Percentiles rank a stretch among this genome's conserved stretches.
These are phyloP conservation scores for Timema cristinae DNA, from an alignment of 2,888 invertebrate genomes.

Conservation along the genomic window DNA sequence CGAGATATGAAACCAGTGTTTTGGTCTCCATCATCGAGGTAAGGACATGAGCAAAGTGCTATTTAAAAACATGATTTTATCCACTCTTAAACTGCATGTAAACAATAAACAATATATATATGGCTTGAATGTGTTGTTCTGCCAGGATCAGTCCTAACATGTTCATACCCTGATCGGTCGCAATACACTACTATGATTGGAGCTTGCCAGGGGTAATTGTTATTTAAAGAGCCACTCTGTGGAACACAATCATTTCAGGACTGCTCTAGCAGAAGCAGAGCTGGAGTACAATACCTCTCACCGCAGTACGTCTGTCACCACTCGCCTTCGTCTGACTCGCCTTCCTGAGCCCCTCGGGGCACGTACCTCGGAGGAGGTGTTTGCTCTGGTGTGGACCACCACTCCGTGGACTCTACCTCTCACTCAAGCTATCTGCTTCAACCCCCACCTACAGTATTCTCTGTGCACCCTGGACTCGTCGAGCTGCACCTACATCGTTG, in stretches of 20 bases:
- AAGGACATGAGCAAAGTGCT: conserved; percentile 32
- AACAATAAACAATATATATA: too few species aligned
- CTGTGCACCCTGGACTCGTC: conserved; percentile 50
- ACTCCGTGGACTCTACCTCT: conserved; percentile 97
- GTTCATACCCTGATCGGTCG: too few species aligned
- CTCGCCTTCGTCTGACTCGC: conserved; percentile 55
- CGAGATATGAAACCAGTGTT: conserved; percentile 89
- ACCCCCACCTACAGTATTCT: conserved; percentile 60
- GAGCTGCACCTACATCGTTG: conserved; percentile 57
- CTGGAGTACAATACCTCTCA: conserved; percentile 86
- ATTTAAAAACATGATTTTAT: too few species aligned
- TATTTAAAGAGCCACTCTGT: neutral
- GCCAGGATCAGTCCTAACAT: too few species aligned
- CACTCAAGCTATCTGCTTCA: conserved; percentile 81
- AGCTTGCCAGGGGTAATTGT: neutral
- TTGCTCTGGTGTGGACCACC: conserved; percentile 93
- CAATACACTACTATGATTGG: too few species aligned
- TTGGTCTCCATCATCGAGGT: conserved; percentile 95
- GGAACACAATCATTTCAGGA: conserved; percentile 52
- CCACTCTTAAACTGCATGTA: too few species aligned
- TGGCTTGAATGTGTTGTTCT: too few species aligned
- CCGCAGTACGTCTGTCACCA: conserved; percentile 69
- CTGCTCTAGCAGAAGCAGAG: conserved; percentile 97
- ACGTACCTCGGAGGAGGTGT: conserved; percentile 48
- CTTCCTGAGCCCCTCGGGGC: conserved; percentile 43